Evolutionary conservation across 2,113 vertebrate genomes (phyloP), one percentile per base, ranked within the genome.

Genomic region (Triplophysa tibetana): DNA sequence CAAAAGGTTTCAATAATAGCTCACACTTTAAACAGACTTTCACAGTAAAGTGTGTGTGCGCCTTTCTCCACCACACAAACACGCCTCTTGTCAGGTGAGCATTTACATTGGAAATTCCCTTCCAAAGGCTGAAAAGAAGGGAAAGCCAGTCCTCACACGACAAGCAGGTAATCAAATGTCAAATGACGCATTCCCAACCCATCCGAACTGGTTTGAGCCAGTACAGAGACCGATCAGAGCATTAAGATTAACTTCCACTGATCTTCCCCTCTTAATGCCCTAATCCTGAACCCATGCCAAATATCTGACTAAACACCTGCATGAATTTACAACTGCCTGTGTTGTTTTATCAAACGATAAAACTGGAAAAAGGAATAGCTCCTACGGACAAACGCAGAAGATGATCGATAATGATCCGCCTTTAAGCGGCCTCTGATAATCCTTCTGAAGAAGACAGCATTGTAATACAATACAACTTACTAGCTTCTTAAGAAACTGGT

Each of bases 191-290:
- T 79, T 84, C 58, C 77, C 82, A 79, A 84, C 83, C 61, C 75
- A 78, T 63, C 54, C 19, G 63, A 91, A 91, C 91, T 69, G 88
- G 92, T 92, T 90, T 87, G 84, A 89, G 67, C 93, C 76, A 68
- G 90, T n/a, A 76, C 41, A 77, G 82, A 48, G 70, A 83, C 82
- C 83, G 76, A 65, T 68, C 67, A 48, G 68, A 84, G 86, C 81
- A 58, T 85, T 84, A 82, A 88, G 90, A 91, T 89, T 90, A 91
- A 26, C 86, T 75, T 78, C 83, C 77, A 78, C 83, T 87, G 85
- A 85, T 87, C 75, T 81, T 69, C 82, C 43, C 24, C 63, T 62
- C 61, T 79, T 52, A 68, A 17, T 41, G 38, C 23, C 72, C 63
- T 85, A 82, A 86, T 78, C 81, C 78, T 29, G 67, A 61, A 68